These are phyloP conservation scores for Trichosurus vulpecula DNA, from an alignment of 2,797 vertebrate genomes.

Conservation along the genomic window DNA sequence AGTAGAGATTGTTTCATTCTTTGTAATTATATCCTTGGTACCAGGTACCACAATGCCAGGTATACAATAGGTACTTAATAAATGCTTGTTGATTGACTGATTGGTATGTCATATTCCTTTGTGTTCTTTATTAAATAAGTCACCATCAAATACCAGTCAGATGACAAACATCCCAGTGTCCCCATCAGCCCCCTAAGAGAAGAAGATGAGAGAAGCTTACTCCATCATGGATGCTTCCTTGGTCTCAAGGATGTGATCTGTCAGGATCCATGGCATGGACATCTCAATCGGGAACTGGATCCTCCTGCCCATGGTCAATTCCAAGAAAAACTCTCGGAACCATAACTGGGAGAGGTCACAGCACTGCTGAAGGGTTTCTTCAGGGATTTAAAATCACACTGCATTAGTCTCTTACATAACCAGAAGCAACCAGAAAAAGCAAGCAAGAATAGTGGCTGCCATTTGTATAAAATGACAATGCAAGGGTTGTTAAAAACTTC, in stretches of 20 bases:
- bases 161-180: background rate
- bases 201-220: constrained; percentile 84
- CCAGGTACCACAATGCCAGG: background rate
- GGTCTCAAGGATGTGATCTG: constrained; percentile 96
- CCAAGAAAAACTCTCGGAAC: constrained; percentile 99
- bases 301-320: constrained; percentile 97
- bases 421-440: background rate
- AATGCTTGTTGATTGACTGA: too few relatives aligned
- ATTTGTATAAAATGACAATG: background rate
- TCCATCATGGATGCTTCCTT: constrained; percentile 99
- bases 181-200: background rate
- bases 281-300: constrained; percentile 99
- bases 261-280: constrained; percentile 99
- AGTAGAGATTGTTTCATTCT: background rate
- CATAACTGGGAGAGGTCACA: constrained; percentile 98
- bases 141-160: background rate
- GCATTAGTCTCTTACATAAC: constrained; percentile 40
- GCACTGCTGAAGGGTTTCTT: constrained; percentile 98
- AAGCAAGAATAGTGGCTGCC: background rate
- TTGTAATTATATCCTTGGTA: background rate
- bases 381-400: constrained; percentile 59
- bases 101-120: background rate
- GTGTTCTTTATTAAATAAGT: background rate
- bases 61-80: rapidly evolving
- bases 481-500: background rate